Conservation (phyloP, 2,888 invertebrate species). For the Dynastes grantii region DNA sequence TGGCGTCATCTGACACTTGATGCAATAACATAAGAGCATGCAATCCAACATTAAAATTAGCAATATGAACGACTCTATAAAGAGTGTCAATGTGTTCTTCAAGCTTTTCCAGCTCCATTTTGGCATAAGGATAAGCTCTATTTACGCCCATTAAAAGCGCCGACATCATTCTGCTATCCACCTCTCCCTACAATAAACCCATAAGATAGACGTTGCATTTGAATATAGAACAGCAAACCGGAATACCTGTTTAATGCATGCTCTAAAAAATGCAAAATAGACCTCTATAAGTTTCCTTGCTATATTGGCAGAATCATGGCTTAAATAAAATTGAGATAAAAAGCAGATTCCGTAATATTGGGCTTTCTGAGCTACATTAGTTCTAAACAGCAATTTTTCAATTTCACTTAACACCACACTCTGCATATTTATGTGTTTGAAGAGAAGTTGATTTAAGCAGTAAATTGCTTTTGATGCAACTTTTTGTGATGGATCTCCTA, state of each 20-base stretch:
- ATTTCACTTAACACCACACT: conserved; percentile 88
- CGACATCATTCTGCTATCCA: conserved; percentile 88
- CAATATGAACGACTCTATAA: conserved; percentile 86
- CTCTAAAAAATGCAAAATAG: conserved; percentile 97
- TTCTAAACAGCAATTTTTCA: conserved; percentile 89
- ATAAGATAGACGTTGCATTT: conserved; percentile 53
- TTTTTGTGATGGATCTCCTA: conserved; percentile 93
- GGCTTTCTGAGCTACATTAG: conserved; percentile 86
- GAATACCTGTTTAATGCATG: conserved; percentile 84
- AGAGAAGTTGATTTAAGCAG: conserved; percentile 86
- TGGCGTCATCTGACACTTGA: conserved; percentile 75
- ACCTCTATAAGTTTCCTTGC: conserved; percentile 90
- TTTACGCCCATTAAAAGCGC: conserved; percentile 88
- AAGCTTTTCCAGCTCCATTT: conserved; percentile 75
- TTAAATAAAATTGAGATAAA: conserved; percentile 87
- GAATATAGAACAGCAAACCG: no score
- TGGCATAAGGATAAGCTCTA: conserved; percentile 88
- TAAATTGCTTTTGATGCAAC: conserved; percentile 92
- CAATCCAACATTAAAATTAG: conserved; percentile 80
- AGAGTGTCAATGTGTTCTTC: conserved; percentile 82
- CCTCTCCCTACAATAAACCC: conserved; percentile 75
- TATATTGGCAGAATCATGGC: conserved; percentile 81
- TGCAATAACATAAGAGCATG: conserved; percentile 76
- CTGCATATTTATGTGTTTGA: conserved; percentile 94
- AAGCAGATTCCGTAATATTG: conserved; percentile 97